Base-by-base conservation (phyloP, 92 coral and sea anemone genomes). In the Phenganax marumi region DNA sequence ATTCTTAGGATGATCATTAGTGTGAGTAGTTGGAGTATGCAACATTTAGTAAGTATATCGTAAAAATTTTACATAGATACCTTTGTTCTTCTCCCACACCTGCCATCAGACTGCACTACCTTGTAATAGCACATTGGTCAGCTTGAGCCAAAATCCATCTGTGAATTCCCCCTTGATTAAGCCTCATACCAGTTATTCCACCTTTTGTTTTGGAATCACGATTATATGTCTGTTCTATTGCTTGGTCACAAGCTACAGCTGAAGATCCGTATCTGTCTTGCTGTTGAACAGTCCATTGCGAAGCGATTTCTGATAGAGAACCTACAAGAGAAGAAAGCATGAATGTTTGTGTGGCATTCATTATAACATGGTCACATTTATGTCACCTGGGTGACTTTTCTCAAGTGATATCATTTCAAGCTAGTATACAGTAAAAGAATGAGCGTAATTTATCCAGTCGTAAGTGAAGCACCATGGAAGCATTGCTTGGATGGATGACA, bases 81-180 rank as follows among this genome's bases (percentile, higher is more conserved):
- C 69, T 62, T 62, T 62, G 69, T 62, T 62, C 69, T 62, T 62
- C 69, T 62, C 69, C 69, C 69, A 62, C 69, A 62, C 69, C 69
- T 18, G 69, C 69, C 69, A 62, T 62, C 43, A 62, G 2, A 62
- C 9, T 62, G 69, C 69, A 62, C 39, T 62, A 43, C 43, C 69
- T 62, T 62, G 25, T 62, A 12, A 62, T 62, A 18, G 69, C 25
- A 62, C 69, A 62, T 22, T 43, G 25, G 43, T 62, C 69, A 62
- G 69, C 69, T 62, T 62, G 69, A 62, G 69, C 69, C 69, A 62
- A 12, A 62, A 62, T 62, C 69, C 69, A 62, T 43, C 69, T 18
- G 69, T 12, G 5, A 43, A 62, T 62, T 62, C 33, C 69, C 8
- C 69, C 69, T 62, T 43, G 69, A 62, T 62, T 62, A 62, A 62